Conservation (phyloP, 1,140 invertebrate genomes). For the Nasonia vitripennis region DNA sequence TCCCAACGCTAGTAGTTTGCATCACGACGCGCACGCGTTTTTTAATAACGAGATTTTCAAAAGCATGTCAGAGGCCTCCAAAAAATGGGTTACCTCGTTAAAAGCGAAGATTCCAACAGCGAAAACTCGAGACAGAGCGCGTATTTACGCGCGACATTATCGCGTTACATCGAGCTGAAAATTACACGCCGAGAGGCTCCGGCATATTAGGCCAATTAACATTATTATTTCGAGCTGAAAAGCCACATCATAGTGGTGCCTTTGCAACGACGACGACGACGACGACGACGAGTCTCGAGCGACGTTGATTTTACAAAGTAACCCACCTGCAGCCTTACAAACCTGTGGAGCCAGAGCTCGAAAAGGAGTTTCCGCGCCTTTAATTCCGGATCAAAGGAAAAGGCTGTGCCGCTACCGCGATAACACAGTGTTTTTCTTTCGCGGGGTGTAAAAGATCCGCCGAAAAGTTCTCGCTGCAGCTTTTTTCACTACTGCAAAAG, state of each 20-base stretch:
- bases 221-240: too few relatives aligned
- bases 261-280: neutral
- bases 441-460: neutral
- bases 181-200: too few relatives aligned
- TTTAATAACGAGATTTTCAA: too few relatives aligned
- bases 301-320: constrained; percentile 10
- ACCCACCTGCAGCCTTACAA: neutral
- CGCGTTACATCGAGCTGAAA: too few relatives aligned
- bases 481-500: neutral
- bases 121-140: too few relatives aligned
- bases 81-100: too few relatives aligned
- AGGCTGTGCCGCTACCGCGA: neutral
- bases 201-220: neutral
- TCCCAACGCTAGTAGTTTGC: too few relatives aligned
- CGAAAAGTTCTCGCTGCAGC: neutral
- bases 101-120: too few relatives aligned
- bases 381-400: neutral
- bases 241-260: neutral
- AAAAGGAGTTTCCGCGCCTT: neutral
- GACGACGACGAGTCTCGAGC: neutral
- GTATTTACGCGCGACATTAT: too few relatives aligned
- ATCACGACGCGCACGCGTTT: too few relatives aligned
- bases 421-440: neutral
- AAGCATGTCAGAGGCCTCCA: too few relatives aligned
- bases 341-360: neutral